Base-by-base conservation (phyloP, 1,140 invertebrate genomes). In the Chlorops oryzae region DNA sequence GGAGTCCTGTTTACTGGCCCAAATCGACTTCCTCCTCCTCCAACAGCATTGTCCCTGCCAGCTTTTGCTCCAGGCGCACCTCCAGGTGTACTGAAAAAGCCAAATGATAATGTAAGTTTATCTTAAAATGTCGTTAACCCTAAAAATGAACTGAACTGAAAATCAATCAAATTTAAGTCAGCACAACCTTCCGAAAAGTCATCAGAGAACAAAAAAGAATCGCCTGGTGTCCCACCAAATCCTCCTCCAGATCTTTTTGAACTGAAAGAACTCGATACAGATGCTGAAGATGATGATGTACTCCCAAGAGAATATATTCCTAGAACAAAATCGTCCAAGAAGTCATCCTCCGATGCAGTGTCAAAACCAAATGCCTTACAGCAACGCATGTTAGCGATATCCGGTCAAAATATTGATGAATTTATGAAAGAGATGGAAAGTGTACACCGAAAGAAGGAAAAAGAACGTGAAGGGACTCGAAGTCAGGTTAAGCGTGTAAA, bases 381-480 rank as follows among this genome's bases (percentile, higher is more conserved):
- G 58, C 86, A 90, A 53, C 83, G 86, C 64, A 90, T 91, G 86
- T 77, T 91, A 51, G 84, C 83, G 6, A 81, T 91, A 62, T 85
- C 88, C 15, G 90, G 89, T 3, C 89, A 93, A 74, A 89, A 92
- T 64, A 87, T 92, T n/a, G 90, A 93, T 61, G 83, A 88, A 38
- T 92, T 91, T 62, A 92, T 92, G 85, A 87, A 89, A 64, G 90
- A 92, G 76, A 88, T 89, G 84, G 87, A 90, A 74, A 84, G 87
- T 37, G 87, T 88, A 0, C 86, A 89, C 59, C 84, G 83, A 55
- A 87, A 86, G 59, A 77, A 81, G 45, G 82, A 86, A 64, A 77
- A 77, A 13, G 80, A 83, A 56, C 73, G 80, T 58, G 79, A 47
- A 24, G 44, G 79, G 7, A 80, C 2, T 74, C 80, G 57, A 65